A percentile compares a stretch with the other conserved stretches of the same genome.
phyloP scores from a whole-genome alignment of 2,113 vertebrate genomes.

The Probosciger aterrimus region DNA sequence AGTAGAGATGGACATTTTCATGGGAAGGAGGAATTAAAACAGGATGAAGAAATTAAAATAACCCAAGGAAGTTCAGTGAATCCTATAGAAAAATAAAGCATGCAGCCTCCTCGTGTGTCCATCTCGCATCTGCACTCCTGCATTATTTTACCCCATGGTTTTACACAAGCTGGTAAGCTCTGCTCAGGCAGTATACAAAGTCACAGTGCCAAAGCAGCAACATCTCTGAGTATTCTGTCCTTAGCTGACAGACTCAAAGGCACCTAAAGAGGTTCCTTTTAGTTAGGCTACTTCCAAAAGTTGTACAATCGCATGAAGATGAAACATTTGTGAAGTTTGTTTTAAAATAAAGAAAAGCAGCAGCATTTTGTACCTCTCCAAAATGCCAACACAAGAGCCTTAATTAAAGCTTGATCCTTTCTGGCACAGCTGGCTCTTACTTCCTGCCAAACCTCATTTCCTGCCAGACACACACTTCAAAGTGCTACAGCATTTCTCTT shows the following conservation, averaged over 20 bases:
- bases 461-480: conserved; percentile 57
- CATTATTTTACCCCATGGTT: neutral
- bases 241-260: neutral
- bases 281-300: neutral
- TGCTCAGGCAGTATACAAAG: neutral
- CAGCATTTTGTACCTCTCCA: neutral
- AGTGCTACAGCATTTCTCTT: conserved; percentile 43
- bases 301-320: neutral
- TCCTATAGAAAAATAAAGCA: neutral
- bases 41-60: neutral
- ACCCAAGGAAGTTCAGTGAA: neutral
- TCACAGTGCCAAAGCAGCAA: neutral
- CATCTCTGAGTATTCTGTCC: neutral
- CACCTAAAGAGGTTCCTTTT: neutral
- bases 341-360: neutral
- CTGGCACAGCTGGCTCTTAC: conserved; percentile 31
- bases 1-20: neutral
- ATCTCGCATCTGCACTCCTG: neutral
- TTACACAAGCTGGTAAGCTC: neutral
- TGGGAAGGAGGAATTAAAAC: neutral
- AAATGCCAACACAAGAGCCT: neutral
- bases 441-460: conserved; percentile 60
- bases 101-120: accelerated
- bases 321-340: neutral
- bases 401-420: conserved; percentile 12